These are phyloP conservation scores for Gallinago nigripennis DNA, from an alignment of 2,797 vertebrate species.

Conservation along the genomic window DNA sequence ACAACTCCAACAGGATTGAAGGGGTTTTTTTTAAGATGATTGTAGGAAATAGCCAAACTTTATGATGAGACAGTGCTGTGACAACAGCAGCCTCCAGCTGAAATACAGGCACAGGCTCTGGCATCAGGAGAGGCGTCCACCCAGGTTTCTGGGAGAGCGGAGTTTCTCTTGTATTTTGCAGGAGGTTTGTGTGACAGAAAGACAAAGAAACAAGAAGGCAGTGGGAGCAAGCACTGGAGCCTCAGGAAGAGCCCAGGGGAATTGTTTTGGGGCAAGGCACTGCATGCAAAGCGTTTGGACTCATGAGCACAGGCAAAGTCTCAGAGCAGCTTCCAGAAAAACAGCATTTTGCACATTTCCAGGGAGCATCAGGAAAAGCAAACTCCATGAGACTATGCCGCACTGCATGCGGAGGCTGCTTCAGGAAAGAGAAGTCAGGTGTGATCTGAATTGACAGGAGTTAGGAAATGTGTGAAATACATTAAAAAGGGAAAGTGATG, in stretches of 20 bases:
- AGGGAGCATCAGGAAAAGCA: background rate
- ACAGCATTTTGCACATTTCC: background rate
- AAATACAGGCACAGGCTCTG: background rate
- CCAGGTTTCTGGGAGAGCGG: background rate
- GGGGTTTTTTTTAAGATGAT: background rate
- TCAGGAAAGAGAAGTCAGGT: background rate
- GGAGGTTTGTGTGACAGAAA: background rate
- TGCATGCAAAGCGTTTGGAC: rapidly evolving
- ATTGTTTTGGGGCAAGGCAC: background rate
- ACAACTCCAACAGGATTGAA: background rate
- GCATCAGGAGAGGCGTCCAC: background rate
- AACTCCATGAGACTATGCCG: background rate
- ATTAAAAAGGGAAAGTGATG: background rate
- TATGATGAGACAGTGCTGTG: background rate
- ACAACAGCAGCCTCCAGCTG: background rate
- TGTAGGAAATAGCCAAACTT: background rate
- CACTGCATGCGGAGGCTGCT: background rate
- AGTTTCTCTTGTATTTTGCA: background rate
- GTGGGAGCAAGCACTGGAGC: background rate
- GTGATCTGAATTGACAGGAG: background rate
- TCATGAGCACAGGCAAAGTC: rapidly evolving
- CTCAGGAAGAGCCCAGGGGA: rapidly evolving
- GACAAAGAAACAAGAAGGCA: background rate
- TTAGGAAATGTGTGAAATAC: background rate
- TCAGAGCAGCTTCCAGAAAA: background rate